Evolutionary conservation across 1,140 invertebrate genomes (phyloP), one percentile per base, ranked within the genome.

Genomic region (Arion vulgaris): DNA sequence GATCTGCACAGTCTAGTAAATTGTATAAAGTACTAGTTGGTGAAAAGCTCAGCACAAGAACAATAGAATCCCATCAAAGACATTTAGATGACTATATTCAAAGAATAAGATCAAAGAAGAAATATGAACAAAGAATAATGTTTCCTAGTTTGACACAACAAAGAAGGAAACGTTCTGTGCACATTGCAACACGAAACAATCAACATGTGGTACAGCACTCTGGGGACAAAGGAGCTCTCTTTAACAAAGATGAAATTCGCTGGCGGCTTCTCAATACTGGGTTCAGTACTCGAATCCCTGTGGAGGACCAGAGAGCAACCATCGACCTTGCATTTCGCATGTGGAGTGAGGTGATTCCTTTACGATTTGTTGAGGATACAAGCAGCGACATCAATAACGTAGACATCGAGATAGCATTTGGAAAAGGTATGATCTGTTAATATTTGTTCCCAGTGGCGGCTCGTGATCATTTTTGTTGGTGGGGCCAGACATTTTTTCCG

Each of bases 291-390:
- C 89, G 91, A 49, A 90, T 93, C 75, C 91, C 90, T 0, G 87
- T 91, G 17, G 90, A 90, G 68, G 90, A 91, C 39, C 92, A 93
- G 85, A 85, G 92, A 75, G 90, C 91, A 11, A 90, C 90, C 23
- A 86, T 93, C 34, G 88, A 91, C 53, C 87, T 93, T 39, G 92
- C 93, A 34, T 93, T 93, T 85, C 86, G 92, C 72, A 93, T 93
- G 92, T 93, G 93, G 93, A 91, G 90, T 73, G 93, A 93, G 86
- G 92, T 93, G 9, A 92, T 93, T 66, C 93, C 93, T 0, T 76
- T 91, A 7, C 85, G 89, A 11, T 93, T 93, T 83, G 82, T 90
- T 45, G 92, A 93, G 85, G 91, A 92, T 80, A 87, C 83, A 0
- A 83, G 76, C 13, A 90, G 90, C 32, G 86, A 91, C 83, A 89